A percentile compares a stretch with the other conserved stretches of the same genome.
phyloP scores from a whole-genome alignment of 92 coral and sea anemone genomes.

The Isaurus tuberculatus region DNA sequence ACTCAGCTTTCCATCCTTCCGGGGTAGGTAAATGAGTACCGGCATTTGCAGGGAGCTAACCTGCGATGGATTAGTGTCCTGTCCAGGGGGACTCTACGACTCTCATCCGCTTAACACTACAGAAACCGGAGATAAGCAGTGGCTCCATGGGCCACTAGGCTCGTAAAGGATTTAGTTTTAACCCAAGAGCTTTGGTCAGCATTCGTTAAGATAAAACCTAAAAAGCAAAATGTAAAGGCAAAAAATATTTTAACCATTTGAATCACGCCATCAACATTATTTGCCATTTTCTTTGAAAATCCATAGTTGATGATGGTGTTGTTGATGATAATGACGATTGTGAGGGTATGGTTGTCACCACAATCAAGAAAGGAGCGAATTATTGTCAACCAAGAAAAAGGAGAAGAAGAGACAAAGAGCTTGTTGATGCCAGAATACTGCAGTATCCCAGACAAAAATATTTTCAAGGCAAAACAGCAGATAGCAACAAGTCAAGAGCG shows the following conservation, averaged over 20 bases:
- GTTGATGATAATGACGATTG: conserved; percentile 36
- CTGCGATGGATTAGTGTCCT: no score
- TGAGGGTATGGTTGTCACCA: conserved; percentile 44
- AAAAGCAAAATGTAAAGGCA: background rate
- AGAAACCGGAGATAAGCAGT: no score
- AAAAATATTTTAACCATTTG: no score
- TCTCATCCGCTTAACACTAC: no score
- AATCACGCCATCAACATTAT: background rate
- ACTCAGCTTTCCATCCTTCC: no score
- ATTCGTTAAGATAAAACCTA: background rate
- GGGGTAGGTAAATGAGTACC: no score
- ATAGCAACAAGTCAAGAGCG: background rate
- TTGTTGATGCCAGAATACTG: conserved; percentile 9
- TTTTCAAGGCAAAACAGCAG: background rate
- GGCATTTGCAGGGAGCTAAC: no score
- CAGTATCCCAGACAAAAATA: conserved; percentile 17
- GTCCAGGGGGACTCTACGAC: no score
- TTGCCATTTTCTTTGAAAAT: background rate
- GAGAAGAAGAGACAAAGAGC: conserved; percentile 15
- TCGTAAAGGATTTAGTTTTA: no score
- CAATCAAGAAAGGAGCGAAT: conserved; percentile 16
- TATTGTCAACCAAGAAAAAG: conserved; percentile 40
- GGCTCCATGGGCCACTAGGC: no score
- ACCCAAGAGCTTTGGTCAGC: no score
- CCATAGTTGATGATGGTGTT: conserved; percentile 25